Base-by-base conservation (phyloP, 2,888 invertebrate species). In the Lamproptera curius region DNA sequence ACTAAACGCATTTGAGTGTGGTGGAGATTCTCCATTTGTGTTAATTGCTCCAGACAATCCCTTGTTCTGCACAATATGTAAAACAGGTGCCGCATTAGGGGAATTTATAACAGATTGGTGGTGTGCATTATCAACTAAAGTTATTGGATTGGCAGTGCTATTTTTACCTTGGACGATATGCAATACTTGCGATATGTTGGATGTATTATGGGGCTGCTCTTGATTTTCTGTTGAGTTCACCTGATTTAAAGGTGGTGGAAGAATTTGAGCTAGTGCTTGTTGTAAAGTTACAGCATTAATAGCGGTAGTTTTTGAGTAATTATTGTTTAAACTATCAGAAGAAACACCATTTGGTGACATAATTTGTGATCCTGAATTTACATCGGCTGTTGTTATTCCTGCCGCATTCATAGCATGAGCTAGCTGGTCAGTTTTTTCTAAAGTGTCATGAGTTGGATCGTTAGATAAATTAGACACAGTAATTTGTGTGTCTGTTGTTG, bases 31-130 rank as follows among this genome's bases (percentile, higher is more conserved):
- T n/a, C 70, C 71, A 51, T 74, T 77, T 1, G 75, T 51, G 1
- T 65, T 67, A 6, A 70, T 57, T 6, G 58, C 63, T 8, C 65
- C 34, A 11, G 65, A 44, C 5, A 64, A 58, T 33, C 58, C 57
- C 57, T 86, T 88, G 51, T 84, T 88, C 58, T 88, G 88, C 9
- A 88, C 85, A 36, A 88, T 86, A 59, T 88, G 88, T 46, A 88
- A 61, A 2, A 88, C 74, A 42, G 85, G 85, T 4, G 88, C 75
- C 8, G 75, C 62, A 53, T 74, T 82, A 1, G 80, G 63, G 13
- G 71, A 61, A 57, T 63, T 88, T 39, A 87, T 79, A 8, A 86
- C 81, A 2, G 85, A 77, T 52, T 77, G 31, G n/a, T 31, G 79
- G 43, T 83, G 84, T 2, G 67, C 55, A 56, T 74, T 83, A 44